Conservation (phyloP, 1,140 invertebrate genomes). For the Aphaenogaster rudis region DNA sequence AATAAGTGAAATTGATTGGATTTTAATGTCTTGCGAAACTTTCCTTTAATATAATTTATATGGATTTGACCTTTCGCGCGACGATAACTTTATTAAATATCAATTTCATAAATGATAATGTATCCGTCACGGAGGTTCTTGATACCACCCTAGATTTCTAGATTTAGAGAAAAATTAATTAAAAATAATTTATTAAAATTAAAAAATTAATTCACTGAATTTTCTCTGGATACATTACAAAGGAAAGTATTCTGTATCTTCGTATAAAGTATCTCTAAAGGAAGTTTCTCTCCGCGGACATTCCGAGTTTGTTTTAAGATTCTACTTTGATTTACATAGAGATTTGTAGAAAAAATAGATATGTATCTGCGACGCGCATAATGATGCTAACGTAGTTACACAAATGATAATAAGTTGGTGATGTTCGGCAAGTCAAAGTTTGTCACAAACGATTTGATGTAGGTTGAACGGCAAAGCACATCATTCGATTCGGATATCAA, state of each 20-base stretch:
- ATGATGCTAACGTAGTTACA: neutral
- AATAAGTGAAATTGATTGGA: constrained; percentile 57
- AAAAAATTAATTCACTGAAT: constrained; percentile 5
- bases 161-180: neutral
- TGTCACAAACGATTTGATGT: constrained; percentile 40
- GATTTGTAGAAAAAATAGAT: neutral
- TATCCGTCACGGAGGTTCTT: neutral
- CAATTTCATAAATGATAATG: constrained; percentile 21
- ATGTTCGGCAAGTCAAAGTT: constrained; percentile 46
- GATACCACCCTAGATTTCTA: neutral
- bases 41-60: constrained; percentile 44
- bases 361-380: neutral
- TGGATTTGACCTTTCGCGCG: constrained; percentile 31
- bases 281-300: neutral
- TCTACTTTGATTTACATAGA: neutral
- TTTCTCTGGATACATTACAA: neutral
- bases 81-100: constrained; percentile 37
- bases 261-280: neutral
- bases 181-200: neutral
- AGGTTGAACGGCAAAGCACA: constrained; percentile 38
- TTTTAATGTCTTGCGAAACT: constrained; percentile 50
- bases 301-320: neutral
- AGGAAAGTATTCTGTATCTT: neutral
- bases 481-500: constrained; percentile 57
- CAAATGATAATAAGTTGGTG: constrained; percentile 43